Conservation (phyloP, 2,888 invertebrate species). For the Hemistola chrysoprasaria region DNA sequence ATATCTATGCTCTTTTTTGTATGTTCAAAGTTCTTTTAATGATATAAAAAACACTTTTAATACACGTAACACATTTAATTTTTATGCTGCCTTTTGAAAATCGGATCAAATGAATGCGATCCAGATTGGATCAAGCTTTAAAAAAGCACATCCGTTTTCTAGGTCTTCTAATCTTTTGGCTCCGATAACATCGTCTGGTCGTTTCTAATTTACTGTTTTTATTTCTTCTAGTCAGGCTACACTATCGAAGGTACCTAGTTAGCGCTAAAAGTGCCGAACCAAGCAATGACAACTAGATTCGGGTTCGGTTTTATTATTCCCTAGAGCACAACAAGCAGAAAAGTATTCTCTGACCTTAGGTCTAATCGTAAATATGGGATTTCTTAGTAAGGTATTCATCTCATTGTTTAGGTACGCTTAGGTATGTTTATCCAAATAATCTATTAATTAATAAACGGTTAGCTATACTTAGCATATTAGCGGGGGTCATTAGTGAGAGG, state of each 20-base stretch:
- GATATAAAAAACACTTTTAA: too few species aligned
- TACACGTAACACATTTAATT: too few species aligned
- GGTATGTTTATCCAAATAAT: background rate
- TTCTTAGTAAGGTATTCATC: conserved; percentile 10
- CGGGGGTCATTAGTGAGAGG: too few species aligned
- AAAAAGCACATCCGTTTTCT: too few species aligned
- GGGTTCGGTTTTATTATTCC: conserved; percentile 33
- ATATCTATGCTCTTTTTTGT: too few species aligned
- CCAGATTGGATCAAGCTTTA: too few species aligned
- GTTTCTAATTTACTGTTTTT: conserved; percentile 26
- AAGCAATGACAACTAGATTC: conserved; percentile 22
- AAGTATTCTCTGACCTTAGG: conserved; percentile 15
- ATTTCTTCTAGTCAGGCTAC: conserved; percentile 32
- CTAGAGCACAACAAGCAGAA: conserved; percentile 25
- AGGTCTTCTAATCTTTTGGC: background rate
- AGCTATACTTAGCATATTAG: too few species aligned
- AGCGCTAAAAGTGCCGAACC: conserved; percentile 24
- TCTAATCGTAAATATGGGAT: conserved; percentile 8
- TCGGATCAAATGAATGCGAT: too few species aligned
- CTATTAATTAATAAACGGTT: too few species aligned
- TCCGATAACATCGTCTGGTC: conserved; percentile 7
- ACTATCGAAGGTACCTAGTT: conserved; percentile 10
- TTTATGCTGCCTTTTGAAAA: too few species aligned
- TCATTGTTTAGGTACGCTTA: background rate
- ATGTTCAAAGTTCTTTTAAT: too few species aligned